phyloP scores from a whole-genome alignment of 2,888 invertebrate genomes.

The Rambutsinella grinnellia region DNA sequence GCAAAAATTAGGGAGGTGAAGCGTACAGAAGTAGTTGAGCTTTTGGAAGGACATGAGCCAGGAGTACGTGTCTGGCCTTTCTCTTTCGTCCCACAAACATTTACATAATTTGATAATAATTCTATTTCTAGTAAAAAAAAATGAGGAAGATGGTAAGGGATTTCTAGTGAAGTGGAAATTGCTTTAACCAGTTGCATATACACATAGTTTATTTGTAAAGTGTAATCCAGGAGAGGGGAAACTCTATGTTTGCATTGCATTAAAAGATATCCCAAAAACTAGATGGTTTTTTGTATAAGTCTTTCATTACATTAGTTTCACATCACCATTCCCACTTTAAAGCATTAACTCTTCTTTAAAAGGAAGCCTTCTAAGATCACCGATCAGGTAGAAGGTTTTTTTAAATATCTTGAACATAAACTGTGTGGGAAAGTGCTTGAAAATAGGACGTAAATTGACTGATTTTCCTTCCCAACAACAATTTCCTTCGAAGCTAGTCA shows the following conservation, averaged over 20 bases:
- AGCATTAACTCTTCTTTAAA: not conserved
- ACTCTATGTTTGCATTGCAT: not conserved
- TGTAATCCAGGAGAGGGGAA: not conserved
- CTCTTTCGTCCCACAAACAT: not conserved
- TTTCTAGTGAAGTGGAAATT: no score
- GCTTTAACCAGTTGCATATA: no score
- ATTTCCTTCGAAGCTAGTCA: no score
- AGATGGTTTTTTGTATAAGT: not conserved
- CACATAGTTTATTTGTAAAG: no score
- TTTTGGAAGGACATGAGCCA: not conserved
- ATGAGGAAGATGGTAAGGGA: not conserved
- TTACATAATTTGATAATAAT: not conserved
- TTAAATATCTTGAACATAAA: no score
- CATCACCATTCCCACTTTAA: not conserved
- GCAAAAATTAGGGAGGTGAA: not conserved
- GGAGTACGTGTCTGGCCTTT: not conserved
- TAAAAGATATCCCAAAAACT: no score
- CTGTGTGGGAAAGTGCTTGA: slow-evolving; percentile 18
- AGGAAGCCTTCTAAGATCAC: no score
- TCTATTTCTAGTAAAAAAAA: slow-evolving; percentile 5
- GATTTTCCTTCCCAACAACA: no score
- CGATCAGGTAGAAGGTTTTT: not conserved
- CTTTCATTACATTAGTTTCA: slow-evolving; percentile 13
- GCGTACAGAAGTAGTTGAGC: not conserved
- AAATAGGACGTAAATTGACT: slow-evolving; percentile 50